phyloP scores from a whole-genome alignment of 2,797 vertebrate genomes.

The Platyrinchus mystaceus region DNA sequence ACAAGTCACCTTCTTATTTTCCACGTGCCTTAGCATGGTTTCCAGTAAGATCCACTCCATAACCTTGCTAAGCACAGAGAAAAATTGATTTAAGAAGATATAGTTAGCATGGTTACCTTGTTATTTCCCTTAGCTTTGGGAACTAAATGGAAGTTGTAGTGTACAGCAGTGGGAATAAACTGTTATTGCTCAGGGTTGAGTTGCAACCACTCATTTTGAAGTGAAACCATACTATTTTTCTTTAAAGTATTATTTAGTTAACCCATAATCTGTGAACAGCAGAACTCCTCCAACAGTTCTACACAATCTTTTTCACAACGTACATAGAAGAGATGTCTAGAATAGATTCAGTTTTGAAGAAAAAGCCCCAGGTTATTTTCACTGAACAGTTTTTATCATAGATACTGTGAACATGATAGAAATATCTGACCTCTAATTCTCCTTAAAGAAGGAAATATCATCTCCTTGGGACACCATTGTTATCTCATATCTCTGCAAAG shows the following conservation, averaged over 20 bases:
- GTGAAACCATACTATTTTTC: background rate
- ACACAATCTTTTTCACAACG: background rate
- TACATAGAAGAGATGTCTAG: background rate
- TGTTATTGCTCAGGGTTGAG: background rate
- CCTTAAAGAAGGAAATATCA: constrained; percentile 4
- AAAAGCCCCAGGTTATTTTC: background rate
- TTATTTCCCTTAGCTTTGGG: background rate
- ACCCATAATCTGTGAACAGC: background rate
- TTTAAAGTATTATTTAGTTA: constrained; percentile 3
- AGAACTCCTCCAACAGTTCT: background rate
- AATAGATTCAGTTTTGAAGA: background rate
- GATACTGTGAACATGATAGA: background rate
- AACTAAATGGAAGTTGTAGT: background rate
- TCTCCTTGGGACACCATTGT: background rate
- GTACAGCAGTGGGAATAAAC: background rate
- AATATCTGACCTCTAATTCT: constrained; percentile 44
- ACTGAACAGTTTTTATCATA: background rate
- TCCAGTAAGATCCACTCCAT: background rate
- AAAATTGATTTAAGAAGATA: background rate
- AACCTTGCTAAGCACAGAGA: background rate
- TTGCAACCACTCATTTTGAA: background rate
- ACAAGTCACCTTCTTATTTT: background rate
- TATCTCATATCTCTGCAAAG: background rate
- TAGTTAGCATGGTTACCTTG: background rate
- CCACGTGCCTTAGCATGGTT: background rate